These are phyloP conservation scores for Drosophila atripex DNA, from an alignment of 2,888 invertebrate genomes.

Conservation along the genomic window DNA sequence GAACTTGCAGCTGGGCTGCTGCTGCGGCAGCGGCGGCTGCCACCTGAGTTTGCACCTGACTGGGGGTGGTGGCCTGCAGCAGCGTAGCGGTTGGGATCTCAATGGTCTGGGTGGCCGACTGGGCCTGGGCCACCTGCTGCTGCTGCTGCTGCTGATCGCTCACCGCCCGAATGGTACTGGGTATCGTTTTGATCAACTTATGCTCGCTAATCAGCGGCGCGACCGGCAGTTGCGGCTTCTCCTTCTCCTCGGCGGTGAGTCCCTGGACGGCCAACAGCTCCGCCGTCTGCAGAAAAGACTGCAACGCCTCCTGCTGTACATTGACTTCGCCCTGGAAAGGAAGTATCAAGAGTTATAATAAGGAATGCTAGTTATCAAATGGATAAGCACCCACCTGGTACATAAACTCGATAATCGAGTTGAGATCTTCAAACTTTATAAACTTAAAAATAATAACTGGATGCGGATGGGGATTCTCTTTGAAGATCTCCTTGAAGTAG, in stretches of 20 bases:
- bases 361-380: not conserved
- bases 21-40: conserved; percentile 64
- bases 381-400: conserved; percentile 85
- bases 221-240: conserved; percentile 80
- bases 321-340: conserved; percentile 89
- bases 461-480: conserved; percentile 92
- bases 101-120: conserved; percentile 78
- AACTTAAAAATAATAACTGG: conserved; percentile 92
- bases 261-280: conserved; percentile 91
- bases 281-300: conserved; percentile 91
- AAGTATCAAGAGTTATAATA: not conserved
- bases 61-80: conserved; percentile 73
- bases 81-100: conserved; percentile 81
- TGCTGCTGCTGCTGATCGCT: conserved; percentile 74
- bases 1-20: conserved; percentile 56
- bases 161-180: conserved; percentile 82
- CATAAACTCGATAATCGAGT: conserved; percentile 92
- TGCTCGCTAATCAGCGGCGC: conserved; percentile 79
- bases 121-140: conserved; percentile 65
- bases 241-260: conserved; percentile 86
- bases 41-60: conserved; percentile 68
- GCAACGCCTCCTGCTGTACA: conserved; percentile 90
- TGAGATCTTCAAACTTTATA: conserved; percentile 90
- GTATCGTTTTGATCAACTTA: conserved; percentile 83
- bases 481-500: conserved; percentile 89